These are phyloP conservation scores for Dynastes maya DNA, from an alignment of 2,888 invertebrate species.

Conservation along the genomic window DNA sequence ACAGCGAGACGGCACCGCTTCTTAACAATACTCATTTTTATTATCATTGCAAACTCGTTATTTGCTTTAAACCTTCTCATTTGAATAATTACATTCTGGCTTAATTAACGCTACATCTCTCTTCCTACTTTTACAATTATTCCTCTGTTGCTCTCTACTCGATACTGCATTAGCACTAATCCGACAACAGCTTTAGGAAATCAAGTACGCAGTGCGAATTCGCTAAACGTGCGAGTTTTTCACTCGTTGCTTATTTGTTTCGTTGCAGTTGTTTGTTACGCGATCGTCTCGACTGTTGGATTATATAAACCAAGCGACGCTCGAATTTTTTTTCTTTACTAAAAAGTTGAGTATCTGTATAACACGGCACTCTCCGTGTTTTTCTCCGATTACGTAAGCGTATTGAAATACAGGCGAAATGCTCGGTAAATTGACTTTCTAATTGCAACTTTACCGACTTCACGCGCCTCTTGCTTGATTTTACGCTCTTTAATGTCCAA, in stretches of 20 bases:
- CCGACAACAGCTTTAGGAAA: slow-evolving; percentile 26
- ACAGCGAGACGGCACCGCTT: not conserved
- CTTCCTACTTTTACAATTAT: not conserved
- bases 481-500: slow-evolving; percentile 16
- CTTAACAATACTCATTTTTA: not conserved
- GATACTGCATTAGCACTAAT: slow-evolving; percentile 10
- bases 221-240: not conserved
- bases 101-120: slow-evolving; percentile 5
- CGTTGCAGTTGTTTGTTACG: slow-evolving; percentile 9
- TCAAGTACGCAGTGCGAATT: slow-evolving; percentile 14
- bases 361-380: slow-evolving; percentile 9
- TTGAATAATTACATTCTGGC: slow-evolving; percentile 21
- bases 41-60: not conserved
- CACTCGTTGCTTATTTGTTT: not conserved
- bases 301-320: slow-evolving; percentile 1
- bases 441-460: slow-evolving; percentile 3
- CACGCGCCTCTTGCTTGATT: slow-evolving; percentile 16
- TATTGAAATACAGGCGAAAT: slow-evolving; percentile 26
- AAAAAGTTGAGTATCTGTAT: not conserved
- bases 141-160: not conserved
- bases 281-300: not conserved
- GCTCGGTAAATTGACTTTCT: slow-evolving; percentile 25
- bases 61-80: not conserved
- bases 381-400: slow-evolving; percentile 9
- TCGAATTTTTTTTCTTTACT: slow-evolving; percentile 5